Evolutionary conservation across 2,797 vertebrate genomes (phyloP), one percentile per base, ranked within the genome.

Genomic region (Melanotaenia pygmaea): DNA sequence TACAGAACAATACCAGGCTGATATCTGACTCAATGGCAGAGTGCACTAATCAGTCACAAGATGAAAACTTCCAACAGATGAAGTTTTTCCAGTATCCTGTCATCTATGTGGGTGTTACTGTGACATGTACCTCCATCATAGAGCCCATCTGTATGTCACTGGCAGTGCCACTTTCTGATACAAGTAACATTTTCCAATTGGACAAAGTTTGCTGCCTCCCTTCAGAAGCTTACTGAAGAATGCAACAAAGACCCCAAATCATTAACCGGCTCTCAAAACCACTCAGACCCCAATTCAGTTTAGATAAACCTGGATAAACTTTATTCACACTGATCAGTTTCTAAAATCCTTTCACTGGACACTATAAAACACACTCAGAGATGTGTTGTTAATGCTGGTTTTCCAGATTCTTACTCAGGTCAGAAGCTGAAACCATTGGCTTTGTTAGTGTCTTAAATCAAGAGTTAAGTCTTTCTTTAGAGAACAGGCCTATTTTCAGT

Each of bases 191-290:
- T 13, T 18, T 20, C 45, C 16, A 18, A 20, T 45, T 1, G 43
- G 14, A 18, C 43, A 1, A 45, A 16, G 43, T 5, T 45, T 20
- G 16, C 10, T 24, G 50, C n/a, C n/a, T 24, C 45, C n/a, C 7
- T 47, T 47, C 6, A n/a, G 7, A 47, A 20, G 20, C 5, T 10
- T 37, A 4, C 34, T 59, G 34, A 22, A 0, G 3, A 67, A 58
- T 59, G 1, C 38, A 45, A n/a, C 7, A 45, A 24, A 18, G 13
- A 24, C n/a, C 24, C 34, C n/a, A 35, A 50, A 32, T 40, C 66
- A 59, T 24, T 50, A 30, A 34, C n/a, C 66, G 8, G 35, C 8
- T 40, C 26, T 67, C 40, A 20, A 45, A 59, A 59, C 14, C 66
- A 28, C n/a, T 50, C 40, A 35, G 40, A 34, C 43, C 8, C 22